Conservation (phyloP, 2,888 invertebrate genomes). For the Panopea generosa region DNA sequence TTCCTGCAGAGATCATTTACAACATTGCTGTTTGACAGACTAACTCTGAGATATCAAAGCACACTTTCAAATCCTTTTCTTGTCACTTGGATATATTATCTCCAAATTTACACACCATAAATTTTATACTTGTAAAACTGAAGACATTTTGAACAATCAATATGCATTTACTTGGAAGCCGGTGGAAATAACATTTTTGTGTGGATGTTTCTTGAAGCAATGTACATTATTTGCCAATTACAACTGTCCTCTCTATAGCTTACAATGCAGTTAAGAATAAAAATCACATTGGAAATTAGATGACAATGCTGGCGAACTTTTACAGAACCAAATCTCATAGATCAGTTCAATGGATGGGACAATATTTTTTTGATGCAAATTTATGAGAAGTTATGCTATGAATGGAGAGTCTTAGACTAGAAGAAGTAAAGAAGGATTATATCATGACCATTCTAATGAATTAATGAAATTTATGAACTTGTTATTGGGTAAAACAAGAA, state of each 20-base stretch:
- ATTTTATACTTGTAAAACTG: conserved; percentile 5
- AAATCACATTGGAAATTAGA: too few species aligned
- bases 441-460: too few species aligned
- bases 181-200: conserved; percentile 16
- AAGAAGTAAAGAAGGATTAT: too few species aligned
- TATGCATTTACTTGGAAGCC: conserved; percentile 32
- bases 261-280: not conserved
- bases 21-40: not conserved
- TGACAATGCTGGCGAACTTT: too few species aligned
- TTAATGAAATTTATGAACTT: too few species aligned
- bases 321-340: too few species aligned
- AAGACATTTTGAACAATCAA: conserved; percentile 17
- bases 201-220: conserved; percentile 17
- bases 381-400: too few species aligned
- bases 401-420: too few species aligned
- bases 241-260: not conserved
- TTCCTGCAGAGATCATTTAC: too few species aligned
- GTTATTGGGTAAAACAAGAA: too few species aligned
- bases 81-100: conserved; percentile 31
- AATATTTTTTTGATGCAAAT: too few species aligned
- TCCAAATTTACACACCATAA: conserved; percentile 41
- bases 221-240: not conserved
- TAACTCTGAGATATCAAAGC: conserved; percentile 21
- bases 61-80: conserved; percentile 20
- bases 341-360: too few species aligned